Evolutionary conservation across 2,888 invertebrate genomes (phyloP).

Genomic region (Seladonia tumulorum): DNA sequence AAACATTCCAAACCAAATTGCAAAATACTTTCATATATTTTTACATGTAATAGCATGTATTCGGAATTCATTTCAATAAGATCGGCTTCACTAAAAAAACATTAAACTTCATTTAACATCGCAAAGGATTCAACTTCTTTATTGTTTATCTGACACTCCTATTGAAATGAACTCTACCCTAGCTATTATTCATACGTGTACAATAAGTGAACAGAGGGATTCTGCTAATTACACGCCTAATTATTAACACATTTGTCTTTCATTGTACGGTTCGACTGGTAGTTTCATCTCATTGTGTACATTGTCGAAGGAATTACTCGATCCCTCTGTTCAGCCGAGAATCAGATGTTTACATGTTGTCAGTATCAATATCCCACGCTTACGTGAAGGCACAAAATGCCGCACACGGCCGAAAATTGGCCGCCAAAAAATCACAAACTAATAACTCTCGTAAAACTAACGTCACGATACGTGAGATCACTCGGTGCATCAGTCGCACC

Average conservation of each 20-base stretch:
- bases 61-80: slow-evolving; percentile 63
- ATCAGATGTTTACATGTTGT: slow-evolving; percentile 83
- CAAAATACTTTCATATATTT: slow-evolving; percentile 70
- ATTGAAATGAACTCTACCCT: slow-evolving; percentile 63
- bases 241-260: not conserved
- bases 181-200: slow-evolving; percentile 72
- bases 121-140: not conserved
- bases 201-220: slow-evolving; percentile 78
- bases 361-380: slow-evolving; percentile 84
- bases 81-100: slow-evolving; percentile 8
- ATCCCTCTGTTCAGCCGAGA: slow-evolving; percentile 79
- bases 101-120: not conserved
- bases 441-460: slow-evolving; percentile 64
- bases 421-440: slow-evolving; percentile 72
- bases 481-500: slow-evolving; percentile 50
- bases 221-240: slow-evolving; percentile 22
- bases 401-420: slow-evolving; percentile 82
- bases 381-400: slow-evolving; percentile 84
- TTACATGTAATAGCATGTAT: slow-evolving; percentile 71
- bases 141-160: slow-evolving; percentile 11
- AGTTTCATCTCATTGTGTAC: not conserved
- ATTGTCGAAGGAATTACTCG: slow-evolving; percentile 25
- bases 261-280: not conserved
- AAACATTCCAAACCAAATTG: slow-evolving; percentile 67
- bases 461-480: slow-evolving; percentile 54